Evolutionary conservation across 2,113 vertebrate species (phyloP), one percentile per base, ranked within the genome.

Genomic region (Mesoclemmys tuberculata): DNA sequence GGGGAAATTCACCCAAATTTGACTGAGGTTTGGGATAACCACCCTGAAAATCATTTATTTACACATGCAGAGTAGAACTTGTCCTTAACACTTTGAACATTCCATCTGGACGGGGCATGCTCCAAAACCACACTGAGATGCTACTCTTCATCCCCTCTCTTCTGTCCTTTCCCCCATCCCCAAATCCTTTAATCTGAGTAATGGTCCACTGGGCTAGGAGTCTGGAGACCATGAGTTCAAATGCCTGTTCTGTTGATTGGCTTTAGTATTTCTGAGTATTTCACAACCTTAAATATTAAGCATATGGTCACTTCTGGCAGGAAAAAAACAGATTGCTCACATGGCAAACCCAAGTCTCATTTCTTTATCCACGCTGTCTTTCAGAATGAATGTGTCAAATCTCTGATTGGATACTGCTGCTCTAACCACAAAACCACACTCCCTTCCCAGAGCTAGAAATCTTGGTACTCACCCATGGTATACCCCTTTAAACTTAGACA

Each of bases 401-500:
- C 18, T 87, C 89, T 88, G 2, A 54, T 12, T 52, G 56, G 56
- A 31, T 58, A 46, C 68, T 21, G 68, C 58, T 92, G 79, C 88
- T 91, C n/a, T 87, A 94, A 16, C 82, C 71, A 51, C 38, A 93
- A 90, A 35, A 92, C 80, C 58, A 75, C 51, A 77, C 12, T 87
- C 90, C 46, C 27, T 94, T 95, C 94, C 21, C 71, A 79, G 82
- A 96, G 93, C 84, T 92, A 84, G 38, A 10, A 41, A 1, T 95
- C 83, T 87, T 91, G 41, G 79, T 87, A 16, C 22, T 74, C 58
- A 86, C 85, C 68, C 24, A n/a, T 35, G 61, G 19, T 68, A 68
- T 18, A n/a, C 16, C 61, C 16, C 61, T 68, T 68, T 68, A n/a
- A n/a, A 68, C 58, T 61, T 38, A 22, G 9, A 38, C 19, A 71